phyloP scores from a whole-genome alignment of 2,113 vertebrate species.

The Galemys pyrenaicus region DNA sequence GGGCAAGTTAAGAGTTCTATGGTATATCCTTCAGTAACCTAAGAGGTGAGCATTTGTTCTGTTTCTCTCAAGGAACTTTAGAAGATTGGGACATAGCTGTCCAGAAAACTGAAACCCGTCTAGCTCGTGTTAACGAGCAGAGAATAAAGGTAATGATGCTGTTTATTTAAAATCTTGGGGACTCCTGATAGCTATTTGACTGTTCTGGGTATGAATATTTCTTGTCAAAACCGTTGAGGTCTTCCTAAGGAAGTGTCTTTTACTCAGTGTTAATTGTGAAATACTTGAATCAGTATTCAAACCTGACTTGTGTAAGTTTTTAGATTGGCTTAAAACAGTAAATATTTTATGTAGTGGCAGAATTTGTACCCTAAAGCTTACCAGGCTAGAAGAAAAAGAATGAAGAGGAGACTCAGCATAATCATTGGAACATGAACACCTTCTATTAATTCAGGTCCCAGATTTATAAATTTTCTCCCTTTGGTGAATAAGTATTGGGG shows the following conservation, averaged over 20 bases:
- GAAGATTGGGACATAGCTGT: slow-evolving; percentile 97
- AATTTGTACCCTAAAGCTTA: not conserved
- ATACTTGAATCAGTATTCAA: not conserved
- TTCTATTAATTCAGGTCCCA: not conserved
- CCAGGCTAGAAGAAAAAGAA: not conserved
- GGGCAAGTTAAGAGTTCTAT: not conserved
- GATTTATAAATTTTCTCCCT: not conserved
- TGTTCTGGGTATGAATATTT: not conserved
- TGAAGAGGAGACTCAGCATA: not conserved
- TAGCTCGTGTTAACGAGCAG: slow-evolving; percentile 94
- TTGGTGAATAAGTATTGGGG: not conserved
- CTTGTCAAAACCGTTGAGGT: not conserved
- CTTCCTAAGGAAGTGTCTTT: not conserved
- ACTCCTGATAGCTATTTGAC: not conserved
- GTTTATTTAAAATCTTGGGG: not conserved
- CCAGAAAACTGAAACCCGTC: slow-evolving; percentile 92
- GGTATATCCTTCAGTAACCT: not conserved
- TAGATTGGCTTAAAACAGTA: not conserved
- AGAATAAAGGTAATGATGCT: slow-evolving; percentile 89
- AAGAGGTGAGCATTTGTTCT: not conserved
- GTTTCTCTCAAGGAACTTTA: slow-evolving; percentile 88
- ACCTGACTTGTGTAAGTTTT: not conserved
- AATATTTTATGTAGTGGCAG: not conserved
- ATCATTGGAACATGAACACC: not conserved
- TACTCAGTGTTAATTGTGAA: not conserved